These are phyloP conservation scores for Euura saliciscinereae DNA, from an alignment of 1,140 invertebrate species.

Conservation along the genomic window DNA sequence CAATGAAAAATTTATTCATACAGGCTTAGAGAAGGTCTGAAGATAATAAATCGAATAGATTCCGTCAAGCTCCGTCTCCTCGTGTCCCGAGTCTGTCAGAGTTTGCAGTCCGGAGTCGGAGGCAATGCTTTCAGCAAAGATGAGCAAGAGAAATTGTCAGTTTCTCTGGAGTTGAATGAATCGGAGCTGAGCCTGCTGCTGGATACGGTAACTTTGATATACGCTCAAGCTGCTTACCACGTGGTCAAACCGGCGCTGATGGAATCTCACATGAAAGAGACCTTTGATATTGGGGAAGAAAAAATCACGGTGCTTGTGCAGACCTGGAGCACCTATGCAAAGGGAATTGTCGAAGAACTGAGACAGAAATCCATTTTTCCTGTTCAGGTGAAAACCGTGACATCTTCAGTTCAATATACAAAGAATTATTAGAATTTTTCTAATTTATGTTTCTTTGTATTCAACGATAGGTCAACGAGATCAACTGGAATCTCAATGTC, in stretches of 20 bases:
- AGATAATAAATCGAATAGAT: slow-evolving; percentile 40
- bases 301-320: slow-evolving; percentile 43
- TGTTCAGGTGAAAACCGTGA: slow-evolving; percentile 34
- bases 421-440: not conserved
- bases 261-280: slow-evolving; percentile 42
- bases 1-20: slow-evolving; percentile 15
- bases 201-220: slow-evolving; percentile 43
- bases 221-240: slow-evolving; percentile 43
- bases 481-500: slow-evolving; percentile 50
- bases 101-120: slow-evolving; percentile 29
- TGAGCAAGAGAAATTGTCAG: slow-evolving; percentile 50
- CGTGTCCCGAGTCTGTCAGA: slow-evolving; percentile 47
- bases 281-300: slow-evolving; percentile 40
- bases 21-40: slow-evolving; percentile 41
- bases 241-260: slow-evolving; percentile 38
- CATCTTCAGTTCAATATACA: not conserved
- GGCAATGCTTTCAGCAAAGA: slow-evolving; percentile 45
- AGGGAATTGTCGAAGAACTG: slow-evolving; percentile 43
- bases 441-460: not conserved
- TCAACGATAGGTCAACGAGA: slow-evolving; percentile 38
- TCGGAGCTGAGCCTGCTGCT: slow-evolving; percentile 39
- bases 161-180: slow-evolving; percentile 45
- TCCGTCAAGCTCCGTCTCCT: slow-evolving; percentile 49
- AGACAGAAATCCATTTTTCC: slow-evolving; percentile 49
- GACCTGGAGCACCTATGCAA: slow-evolving; percentile 45